These are phyloP conservation scores for Capreolus pygargus DNA, from an alignment of 2,113 vertebrate species.

Conservation along the genomic window DNA sequence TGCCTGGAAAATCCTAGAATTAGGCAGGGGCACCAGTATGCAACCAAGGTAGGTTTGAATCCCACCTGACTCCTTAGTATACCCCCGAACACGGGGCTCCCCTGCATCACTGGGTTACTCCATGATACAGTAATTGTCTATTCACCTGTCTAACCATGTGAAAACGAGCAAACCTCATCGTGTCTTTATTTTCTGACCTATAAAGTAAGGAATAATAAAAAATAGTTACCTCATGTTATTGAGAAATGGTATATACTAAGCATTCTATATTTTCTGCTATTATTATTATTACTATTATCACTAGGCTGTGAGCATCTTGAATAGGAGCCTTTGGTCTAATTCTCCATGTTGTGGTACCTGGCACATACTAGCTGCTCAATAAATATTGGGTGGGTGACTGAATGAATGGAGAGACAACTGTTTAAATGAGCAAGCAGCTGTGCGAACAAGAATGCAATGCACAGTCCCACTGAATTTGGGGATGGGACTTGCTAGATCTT, in stretches of 20 bases:
- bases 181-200: neutral
- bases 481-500: neutral
- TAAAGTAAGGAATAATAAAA: neutral
- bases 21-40: neutral
- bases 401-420: neutral
- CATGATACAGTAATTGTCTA: neutral
- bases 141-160: neutral
- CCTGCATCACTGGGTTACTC: neutral
- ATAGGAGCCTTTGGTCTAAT: neutral
- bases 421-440: neutral
- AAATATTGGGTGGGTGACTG: neutral
- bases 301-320: neutral
- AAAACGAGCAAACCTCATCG: neutral
- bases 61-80: neutral
- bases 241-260: neutral
- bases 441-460: neutral
- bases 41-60: neutral
- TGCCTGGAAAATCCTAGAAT: neutral
- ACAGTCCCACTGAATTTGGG: neutral
- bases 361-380: neutral
- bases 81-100: accelerated
- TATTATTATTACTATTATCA: neutral
- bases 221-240: neutral
- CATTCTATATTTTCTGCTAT: neutral
- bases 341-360: neutral